Evolutionary conservation across 1,140 invertebrate genomes (phyloP).

Genomic region (Planococcus citri): DNA sequence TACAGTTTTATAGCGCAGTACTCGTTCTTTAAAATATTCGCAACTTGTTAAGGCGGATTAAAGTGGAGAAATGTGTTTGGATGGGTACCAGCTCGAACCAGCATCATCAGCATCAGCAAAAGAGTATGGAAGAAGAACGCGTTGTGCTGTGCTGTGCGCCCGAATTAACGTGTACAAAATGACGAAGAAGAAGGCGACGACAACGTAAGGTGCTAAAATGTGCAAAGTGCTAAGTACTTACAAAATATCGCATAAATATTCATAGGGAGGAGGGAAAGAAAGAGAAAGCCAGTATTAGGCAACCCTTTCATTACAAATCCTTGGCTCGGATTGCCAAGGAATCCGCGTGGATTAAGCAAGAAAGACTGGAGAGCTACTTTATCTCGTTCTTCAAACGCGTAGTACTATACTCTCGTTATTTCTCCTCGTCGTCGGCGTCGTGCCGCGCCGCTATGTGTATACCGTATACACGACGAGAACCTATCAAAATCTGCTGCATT

Average conservation of each 20-base stretch:
- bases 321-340: slow-evolving; percentile 10
- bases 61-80: slow-evolving; percentile 16
- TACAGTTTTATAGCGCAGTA: slow-evolving; percentile 13
- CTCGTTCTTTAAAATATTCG: slow-evolving; percentile 14
- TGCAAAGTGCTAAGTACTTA: slow-evolving; percentile 15
- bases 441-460: too few species aligned
- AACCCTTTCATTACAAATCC: slow-evolving; percentile 19
- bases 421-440: neutral
- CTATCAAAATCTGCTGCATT: slow-evolving; percentile 19
- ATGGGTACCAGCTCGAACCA: neutral
- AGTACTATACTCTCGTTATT: slow-evolving; percentile 16
- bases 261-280: slow-evolving; percentile 13
- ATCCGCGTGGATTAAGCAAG: slow-evolving; percentile 17
- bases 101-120: too few species aligned
- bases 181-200: too few species aligned
- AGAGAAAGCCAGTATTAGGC: slow-evolving; percentile 16
- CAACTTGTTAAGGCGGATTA: slow-evolving; percentile 17
- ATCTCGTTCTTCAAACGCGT: slow-evolving; percentile 17
- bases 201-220: slow-evolving; percentile 14
- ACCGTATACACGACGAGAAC: too few species aligned
- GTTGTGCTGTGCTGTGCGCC: too few species aligned
- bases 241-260: slow-evolving; percentile 19
- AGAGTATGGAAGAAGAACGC: too few species aligned
- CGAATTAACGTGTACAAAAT: slow-evolving; percentile 9
- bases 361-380: slow-evolving; percentile 14